These are phyloP conservation scores for Hippolais icterina DNA, from an alignment of 2,113 vertebrate species.

Conservation along the genomic window DNA sequence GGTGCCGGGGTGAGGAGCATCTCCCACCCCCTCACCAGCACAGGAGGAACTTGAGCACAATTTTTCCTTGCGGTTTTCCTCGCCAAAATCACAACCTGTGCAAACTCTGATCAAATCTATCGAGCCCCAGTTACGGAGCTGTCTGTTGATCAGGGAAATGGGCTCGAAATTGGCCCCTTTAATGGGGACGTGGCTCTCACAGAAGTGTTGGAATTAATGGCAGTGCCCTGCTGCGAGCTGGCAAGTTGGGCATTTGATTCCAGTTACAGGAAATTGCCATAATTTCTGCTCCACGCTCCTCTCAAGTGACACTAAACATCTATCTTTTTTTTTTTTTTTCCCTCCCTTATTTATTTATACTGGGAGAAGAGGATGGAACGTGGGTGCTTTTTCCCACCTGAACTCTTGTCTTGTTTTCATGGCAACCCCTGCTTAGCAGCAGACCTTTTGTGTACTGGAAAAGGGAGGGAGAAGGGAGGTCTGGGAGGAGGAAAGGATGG, in stretches of 20 bases:
- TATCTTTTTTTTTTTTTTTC: not conserved
- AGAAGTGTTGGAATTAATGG: slow-evolving; percentile 72
- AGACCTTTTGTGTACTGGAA: not conserved
- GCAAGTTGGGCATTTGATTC: slow-evolving; percentile 76
- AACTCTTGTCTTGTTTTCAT: slow-evolving; percentile 31
- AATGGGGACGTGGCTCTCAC: slow-evolving; percentile 68
- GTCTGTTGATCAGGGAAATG: slow-evolving; percentile 78
- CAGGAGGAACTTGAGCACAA: slow-evolving; percentile 35
- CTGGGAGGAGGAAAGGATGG: not conserved
- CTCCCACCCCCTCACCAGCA: not conserved
- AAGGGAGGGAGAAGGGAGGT: not conserved
- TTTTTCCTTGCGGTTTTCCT: slow-evolving; percentile 58
- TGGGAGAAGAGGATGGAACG: not conserved
- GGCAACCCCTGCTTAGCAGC: slow-evolving; percentile 41
- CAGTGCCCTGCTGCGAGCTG: slow-evolving; percentile 46
- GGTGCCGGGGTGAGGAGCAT: not conserved
- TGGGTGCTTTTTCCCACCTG: not conserved
- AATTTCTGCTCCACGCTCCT: slow-evolving; percentile 69
- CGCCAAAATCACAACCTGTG: slow-evolving; percentile 74
- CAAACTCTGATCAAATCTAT: slow-evolving; percentile 77
- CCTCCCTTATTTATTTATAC: not conserved
- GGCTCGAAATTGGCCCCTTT: slow-evolving; percentile 74
- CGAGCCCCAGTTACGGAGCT: slow-evolving; percentile 69
- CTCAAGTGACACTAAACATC: slow-evolving; percentile 43
- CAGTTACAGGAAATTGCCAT: slow-evolving; percentile 76